phyloP scores from a whole-genome alignment of 64 coral and sea anemone genomes.

The Montipora efflorescens region DNA sequence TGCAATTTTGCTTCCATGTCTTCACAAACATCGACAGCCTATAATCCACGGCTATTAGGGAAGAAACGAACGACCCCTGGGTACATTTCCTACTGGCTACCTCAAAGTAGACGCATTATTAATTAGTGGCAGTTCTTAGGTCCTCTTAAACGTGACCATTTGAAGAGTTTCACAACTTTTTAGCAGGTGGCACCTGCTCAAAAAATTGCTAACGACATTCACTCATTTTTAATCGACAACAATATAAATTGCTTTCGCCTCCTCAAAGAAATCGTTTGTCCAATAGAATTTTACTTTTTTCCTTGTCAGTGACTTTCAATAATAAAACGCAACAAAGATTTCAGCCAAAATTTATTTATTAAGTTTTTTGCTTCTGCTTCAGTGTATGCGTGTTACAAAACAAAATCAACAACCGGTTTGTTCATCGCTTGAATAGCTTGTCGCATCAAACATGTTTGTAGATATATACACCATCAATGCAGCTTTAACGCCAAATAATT shows the following conservation, averaged over 20 bases:
- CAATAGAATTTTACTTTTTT: background rate
- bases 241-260: background rate
- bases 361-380: too few species aligned
- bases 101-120: background rate
- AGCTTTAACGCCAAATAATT: too few species aligned
- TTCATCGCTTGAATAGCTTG: too few species aligned
- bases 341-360: too few species aligned
- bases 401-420: too few species aligned
- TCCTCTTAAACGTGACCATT: constrained; percentile 14
- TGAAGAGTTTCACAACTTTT: background rate
- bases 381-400: too few species aligned
- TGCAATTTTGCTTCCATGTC: constrained; percentile 1
- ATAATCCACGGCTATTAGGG: background rate
- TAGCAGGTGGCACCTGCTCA: background rate
- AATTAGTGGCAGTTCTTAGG: background rate
- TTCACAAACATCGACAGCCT: background rate
- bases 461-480: too few species aligned
- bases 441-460: too few species aligned
- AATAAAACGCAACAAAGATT: too few species aligned
- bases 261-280: background rate
- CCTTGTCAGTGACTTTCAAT: background rate
- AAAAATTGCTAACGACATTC: background rate
- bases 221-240: background rate
- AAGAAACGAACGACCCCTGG: background rate
- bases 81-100: constrained; percentile 15